A percentile compares a stretch with the other conserved stretches of the same genome.
Conservation (phyloP, 2,888 invertebrate genomes). For the Gerris lacustris region DNA sequence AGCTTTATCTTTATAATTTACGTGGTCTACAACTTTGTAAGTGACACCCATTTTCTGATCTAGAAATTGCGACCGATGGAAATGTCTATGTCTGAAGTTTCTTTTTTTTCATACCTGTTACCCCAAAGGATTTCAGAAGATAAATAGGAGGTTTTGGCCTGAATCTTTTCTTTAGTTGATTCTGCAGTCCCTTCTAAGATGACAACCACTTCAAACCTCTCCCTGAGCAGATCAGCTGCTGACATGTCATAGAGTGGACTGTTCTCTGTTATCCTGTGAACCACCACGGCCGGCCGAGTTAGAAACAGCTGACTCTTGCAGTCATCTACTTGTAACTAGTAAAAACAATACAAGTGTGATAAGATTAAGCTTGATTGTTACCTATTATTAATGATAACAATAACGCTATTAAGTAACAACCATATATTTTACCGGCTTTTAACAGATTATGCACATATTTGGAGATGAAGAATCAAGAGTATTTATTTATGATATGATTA, state of each 20-base stretch:
- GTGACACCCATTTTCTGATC: too few relatives aligned
- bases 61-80: too few relatives aligned
- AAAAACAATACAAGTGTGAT: not conserved
- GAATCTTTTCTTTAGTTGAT: slow-evolving; percentile 42
- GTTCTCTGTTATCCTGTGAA: slow-evolving; percentile 67
- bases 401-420: not conserved
- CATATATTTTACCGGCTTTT: too few relatives aligned
- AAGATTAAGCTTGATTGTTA: not conserved
- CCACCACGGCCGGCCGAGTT: slow-evolving; percentile 90
- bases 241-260: slow-evolving; percentile 84
- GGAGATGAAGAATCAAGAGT: too few relatives aligned
- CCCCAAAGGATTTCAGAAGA: slow-evolving; percentile 76
- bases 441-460: too few relatives aligned
- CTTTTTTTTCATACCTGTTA: slow-evolving; percentile 39
- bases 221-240: slow-evolving; percentile 71
- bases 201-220: slow-evolving; percentile 76
- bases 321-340: slow-evolving; percentile 63
- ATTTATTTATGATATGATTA: too few relatives aligned
- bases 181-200: slow-evolving; percentile 75
- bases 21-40: too few relatives aligned
- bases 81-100: too few relatives aligned
- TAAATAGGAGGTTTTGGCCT: slow-evolving; percentile 57
- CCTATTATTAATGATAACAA: not conserved
- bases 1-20: too few relatives aligned
- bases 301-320: slow-evolving; percentile 82